Evolutionary conservation across 2,888 invertebrate species (phyloP), one percentile per base, ranked within the genome.

Genomic region (Lasioglossum villosulum): DNA sequence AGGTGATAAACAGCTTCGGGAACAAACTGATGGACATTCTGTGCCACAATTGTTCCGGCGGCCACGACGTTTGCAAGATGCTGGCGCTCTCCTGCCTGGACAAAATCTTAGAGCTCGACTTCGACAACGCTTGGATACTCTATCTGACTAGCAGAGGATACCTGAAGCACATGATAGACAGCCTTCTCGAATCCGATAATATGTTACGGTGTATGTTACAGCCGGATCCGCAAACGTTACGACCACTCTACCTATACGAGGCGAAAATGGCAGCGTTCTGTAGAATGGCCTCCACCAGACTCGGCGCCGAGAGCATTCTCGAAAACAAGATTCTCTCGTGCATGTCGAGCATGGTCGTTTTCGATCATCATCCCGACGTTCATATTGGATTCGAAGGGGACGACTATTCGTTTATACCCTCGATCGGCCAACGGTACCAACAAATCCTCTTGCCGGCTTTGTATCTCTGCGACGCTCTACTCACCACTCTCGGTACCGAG

Each of bases 31-130:
- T 98, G 93, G 97, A 98, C 90, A 97, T 97, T 56, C 95, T 99
- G 78, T 98, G 98, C 90, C 97, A 98, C 78, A 99, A 99, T 95
- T 98, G 98, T 84, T 97, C 98, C 16, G 97, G 98, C 1, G 98
- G 98, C 0, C 98, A 98, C 93, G 98, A 98, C 90, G 97, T 99
- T 19, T 98, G 98, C 92, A 97, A 98, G 95, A 98, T 99, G 97
- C 96, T 98, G 78, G 98, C 98, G 0, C 95, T 99, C 89, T 97
- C 98, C 0, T 97, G 98, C 87, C 95, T 99, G 80, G 98, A 98
- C 93, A 96, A 97, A 70, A 95, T 99, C 71, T 96, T 98, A 0
- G 97, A 97, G 87, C 95, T 98, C 86, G 97, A 98, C 91, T 97
- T 97, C 4, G 96, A 97, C 70, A 96, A 97, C 0, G 96, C 96